These are phyloP conservation scores for Phrynocephalus versicolor DNA, from an alignment of 2,113 vertebrate species.

Conservation along the genomic window DNA sequence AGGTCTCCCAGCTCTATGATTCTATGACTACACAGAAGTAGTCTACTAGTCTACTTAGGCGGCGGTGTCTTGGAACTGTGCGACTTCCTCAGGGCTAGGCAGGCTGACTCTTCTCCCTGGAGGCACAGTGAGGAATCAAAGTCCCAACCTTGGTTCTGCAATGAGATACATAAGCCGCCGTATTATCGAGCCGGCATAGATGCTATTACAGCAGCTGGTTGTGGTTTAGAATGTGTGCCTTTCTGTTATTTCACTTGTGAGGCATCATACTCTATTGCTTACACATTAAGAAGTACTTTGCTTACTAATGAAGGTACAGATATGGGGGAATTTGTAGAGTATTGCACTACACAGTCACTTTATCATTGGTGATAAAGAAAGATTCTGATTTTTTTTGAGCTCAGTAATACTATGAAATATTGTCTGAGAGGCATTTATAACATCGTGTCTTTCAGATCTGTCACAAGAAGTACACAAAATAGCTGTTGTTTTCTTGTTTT, in stretches of 20 bases:
- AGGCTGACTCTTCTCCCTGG: no score
- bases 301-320: constrained; percentile 24
- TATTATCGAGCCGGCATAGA: no score
- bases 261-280: constrained; percentile 26
- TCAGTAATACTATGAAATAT: constrained; percentile 48
- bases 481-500: constrained; percentile 40
- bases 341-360: constrained; percentile 20
- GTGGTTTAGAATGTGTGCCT: constrained; percentile 52
- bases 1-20: no score
- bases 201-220: constrained; percentile 50
- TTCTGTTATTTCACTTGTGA: constrained; percentile 40
- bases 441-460: constrained; percentile 47
- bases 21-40: no score
- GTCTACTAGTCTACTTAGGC: no score
- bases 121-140: no score
- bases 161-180: no score
- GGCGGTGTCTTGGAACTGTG: no score
- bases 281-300: neutral
- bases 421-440: constrained; percentile 49
- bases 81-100: no score
- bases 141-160: no score
- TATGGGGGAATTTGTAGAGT: neutral
- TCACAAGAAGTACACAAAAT: constrained; percentile 60
- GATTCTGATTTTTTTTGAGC: constrained; percentile 38
- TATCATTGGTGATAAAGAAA: constrained; percentile 50